Evolutionary conservation across 92 coral and sea anemone species (phyloP).

Genomic region (Hydrozoanthus gracilis): DNA sequence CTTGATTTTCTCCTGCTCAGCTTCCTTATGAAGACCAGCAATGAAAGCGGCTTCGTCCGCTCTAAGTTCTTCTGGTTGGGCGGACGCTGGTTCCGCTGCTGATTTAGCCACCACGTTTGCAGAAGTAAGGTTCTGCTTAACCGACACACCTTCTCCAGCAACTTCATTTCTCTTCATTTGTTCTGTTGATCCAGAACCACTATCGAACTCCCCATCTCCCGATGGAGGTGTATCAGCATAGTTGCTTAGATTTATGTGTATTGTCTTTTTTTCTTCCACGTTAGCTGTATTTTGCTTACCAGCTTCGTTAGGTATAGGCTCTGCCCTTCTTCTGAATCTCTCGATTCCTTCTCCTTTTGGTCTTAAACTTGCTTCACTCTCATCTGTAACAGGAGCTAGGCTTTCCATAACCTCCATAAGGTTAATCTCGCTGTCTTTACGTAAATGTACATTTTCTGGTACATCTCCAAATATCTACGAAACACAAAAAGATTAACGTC

Average conservation of each 20-base stretch:
- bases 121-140: slow-evolving; percentile 2
- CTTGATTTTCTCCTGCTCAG: slow-evolving; percentile 60
- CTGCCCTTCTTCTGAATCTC: slow-evolving; percentile 81
- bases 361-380: slow-evolving; percentile 71
- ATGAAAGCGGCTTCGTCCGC: slow-evolving; percentile 95
- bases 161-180: slow-evolving; percentile 55
- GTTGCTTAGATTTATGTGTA: slow-evolving; percentile 24
- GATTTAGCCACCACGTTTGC: background rate
- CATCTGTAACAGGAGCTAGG: slow-evolving; percentile 88
- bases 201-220: slow-evolving; percentile 74
- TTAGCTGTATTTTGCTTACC: slow-evolving; percentile 21
- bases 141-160: slow-evolving; percentile 50
- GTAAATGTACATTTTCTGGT: slow-evolving; percentile 91
- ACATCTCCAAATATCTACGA: slow-evolving; percentile 75
- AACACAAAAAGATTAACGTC: background rate
- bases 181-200: slow-evolving; percentile 64
- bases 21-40: slow-evolving; percentile 84
- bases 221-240: slow-evolving; percentile 56
- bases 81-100: slow-evolving; percentile 9
- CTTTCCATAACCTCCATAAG: slow-evolving; percentile 95
- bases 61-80: slow-evolving; percentile 53
- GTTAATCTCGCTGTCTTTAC: slow-evolving; percentile 88
- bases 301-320: slow-evolving; percentile 49
- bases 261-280: background rate
- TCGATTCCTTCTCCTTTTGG: slow-evolving; percentile 77